These are phyloP conservation scores for Struthio camelus DNA, from an alignment of 2,113 vertebrate genomes.

Conservation along the genomic window DNA sequence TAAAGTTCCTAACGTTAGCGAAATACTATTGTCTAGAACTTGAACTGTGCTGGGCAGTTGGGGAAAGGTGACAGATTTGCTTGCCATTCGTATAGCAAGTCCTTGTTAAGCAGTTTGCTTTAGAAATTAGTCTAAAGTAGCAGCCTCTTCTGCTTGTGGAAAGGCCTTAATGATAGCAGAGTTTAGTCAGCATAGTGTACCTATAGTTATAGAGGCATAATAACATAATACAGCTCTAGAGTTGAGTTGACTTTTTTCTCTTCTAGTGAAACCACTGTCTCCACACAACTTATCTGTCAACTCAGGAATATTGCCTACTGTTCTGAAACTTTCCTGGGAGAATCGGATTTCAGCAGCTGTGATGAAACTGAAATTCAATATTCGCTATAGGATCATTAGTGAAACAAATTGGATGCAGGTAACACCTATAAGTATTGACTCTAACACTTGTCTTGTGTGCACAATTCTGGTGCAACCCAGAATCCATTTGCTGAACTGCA, in stretches of 20 bases:
- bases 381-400: slow-evolving; percentile 76
- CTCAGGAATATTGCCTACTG: slow-evolving; percentile 75
- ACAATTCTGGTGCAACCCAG: neutral
- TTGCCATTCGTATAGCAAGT: neutral
- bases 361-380: slow-evolving; percentile 76
- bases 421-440: slow-evolving; percentile 14
- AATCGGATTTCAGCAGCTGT: neutral
- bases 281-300: slow-evolving; percentile 74
- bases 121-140: neutral
- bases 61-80: neutral
- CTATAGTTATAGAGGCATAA: neutral
- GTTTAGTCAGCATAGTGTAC: neutral
- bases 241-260: slow-evolving; percentile 22
- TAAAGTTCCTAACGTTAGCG: neutral
- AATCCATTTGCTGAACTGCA: neutral
- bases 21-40: neutral
- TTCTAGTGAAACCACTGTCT: slow-evolving; percentile 85
- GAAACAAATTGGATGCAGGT: slow-evolving; percentile 82
- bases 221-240: neutral
- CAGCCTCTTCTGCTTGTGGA: neutral
- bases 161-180: neutral
- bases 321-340: slow-evolving; percentile 83
- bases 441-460: no score
- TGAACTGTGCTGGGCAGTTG: neutral
- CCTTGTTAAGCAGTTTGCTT: neutral